phyloP scores from a whole-genome alignment of 2,888 invertebrate genomes.

The Cryptocephalus primarius region DNA sequence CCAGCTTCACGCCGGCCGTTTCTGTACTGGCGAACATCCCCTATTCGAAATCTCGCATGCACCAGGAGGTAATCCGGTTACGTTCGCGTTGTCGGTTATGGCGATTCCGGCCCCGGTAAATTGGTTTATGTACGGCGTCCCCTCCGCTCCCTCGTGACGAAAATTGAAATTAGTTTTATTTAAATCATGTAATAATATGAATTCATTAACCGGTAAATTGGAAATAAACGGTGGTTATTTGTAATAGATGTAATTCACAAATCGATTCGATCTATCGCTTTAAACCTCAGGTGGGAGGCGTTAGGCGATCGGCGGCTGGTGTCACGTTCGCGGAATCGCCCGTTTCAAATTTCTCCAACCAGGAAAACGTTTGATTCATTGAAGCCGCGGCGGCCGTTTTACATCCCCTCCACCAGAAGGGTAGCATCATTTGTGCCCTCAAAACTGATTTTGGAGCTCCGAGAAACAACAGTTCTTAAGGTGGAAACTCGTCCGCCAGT shows the following conservation, averaged over 20 bases:
- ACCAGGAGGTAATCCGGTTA: background rate
- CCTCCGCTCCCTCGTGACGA: conserved; percentile 7
- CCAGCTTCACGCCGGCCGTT: background rate
- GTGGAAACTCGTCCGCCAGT: no score
- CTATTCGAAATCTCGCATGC: background rate
- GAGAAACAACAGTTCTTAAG: no score
- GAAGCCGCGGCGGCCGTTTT: no score
- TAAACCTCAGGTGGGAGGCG: conserved; percentile 6
- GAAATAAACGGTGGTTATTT: conserved; percentile 17
- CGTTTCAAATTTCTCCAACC: conserved; percentile 2
- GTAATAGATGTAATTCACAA: conserved; percentile 13
- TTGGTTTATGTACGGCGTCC: conserved; percentile 10
- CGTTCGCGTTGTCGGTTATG: background rate
- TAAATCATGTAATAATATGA: conserved; percentile 13
- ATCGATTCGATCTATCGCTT: conserved; percentile 19
- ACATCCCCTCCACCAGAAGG: no score
- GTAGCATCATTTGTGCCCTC: no score
- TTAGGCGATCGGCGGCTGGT: no score
- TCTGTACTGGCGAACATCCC: background rate
- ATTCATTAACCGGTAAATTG: conserved; percentile 19
- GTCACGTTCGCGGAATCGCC: no score
- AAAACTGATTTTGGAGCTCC: no score
- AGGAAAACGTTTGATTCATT: no score
- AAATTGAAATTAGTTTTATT: conserved; percentile 10
- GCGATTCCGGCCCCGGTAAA: background rate